Base-by-base conservation (phyloP, 92 coral and sea anemone genomes). In the Palythoa heliodiscus region DNA sequence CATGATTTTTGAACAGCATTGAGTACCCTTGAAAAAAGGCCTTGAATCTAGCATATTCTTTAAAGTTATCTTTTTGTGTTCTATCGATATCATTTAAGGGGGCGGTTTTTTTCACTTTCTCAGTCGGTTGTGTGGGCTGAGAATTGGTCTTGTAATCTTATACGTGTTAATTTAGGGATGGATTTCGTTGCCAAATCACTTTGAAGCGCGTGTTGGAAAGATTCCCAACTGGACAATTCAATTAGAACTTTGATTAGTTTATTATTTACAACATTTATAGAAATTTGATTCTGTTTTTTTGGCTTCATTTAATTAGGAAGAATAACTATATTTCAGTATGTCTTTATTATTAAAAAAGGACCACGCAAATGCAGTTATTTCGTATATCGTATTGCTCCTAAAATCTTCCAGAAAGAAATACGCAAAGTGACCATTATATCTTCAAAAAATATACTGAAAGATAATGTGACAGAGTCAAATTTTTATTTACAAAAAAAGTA, bases 191-290 rank as follows among this genome's bases (percentile, higher is more conserved):
- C 48, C 43, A 69, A 25, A 69, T 11, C 39, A 69, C 5, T 25
- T 69, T 69, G 19, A 69, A 58, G 12, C 20, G 64, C 20, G 20
- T 58, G 64, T 58, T 58, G 64, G 64, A 11, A 69, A 69, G 7
- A 10, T 11, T 69, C 37, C 47, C 73, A 78, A 20, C 13, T 60
- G 53, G 20, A 78, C 20, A 63, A 61, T 78, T 61, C 17, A 23
- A 80, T 66, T 80, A 68, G 39, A 53, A 66, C 15, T 22, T 23
- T 80, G 55, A 80, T 80, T 64, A 64, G 58, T 60, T 64, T 47
- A 80, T 12, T 43, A 66, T 66, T 52, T 24, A 9, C 55, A 12
- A 40, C 70, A 80, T 66, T 80, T 78, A 19, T 10, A 39, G 29
- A 58, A 58, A 60, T 60, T 38, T 70, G n/a, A 78, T 58, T 29